These are phyloP conservation scores for Phrynocephalus versicolor DNA, from an alignment of 2,113 vertebrate species.

Conservation along the genomic window DNA sequence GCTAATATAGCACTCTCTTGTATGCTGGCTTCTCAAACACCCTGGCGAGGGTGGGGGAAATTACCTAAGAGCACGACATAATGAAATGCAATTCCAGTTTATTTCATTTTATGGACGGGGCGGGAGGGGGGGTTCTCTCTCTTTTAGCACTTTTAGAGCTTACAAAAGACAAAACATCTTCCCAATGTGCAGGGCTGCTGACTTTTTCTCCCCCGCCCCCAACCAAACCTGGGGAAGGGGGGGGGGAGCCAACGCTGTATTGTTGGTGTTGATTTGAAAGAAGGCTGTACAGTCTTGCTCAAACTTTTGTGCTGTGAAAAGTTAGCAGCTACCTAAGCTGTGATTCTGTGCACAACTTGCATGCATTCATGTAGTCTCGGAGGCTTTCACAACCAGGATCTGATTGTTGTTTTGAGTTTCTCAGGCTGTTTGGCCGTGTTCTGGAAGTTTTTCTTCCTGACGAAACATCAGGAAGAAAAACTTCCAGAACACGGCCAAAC, in stretches of 20 bases:
- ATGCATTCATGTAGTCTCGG: no score
- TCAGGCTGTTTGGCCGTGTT: no score
- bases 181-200: slow-evolving; percentile 52
- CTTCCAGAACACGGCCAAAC: no score
- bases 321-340: background rate
- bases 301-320: slow-evolving; percentile 44
- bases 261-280: slow-evolving; percentile 37
- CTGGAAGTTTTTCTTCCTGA: no score
- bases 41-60: slow-evolving; percentile 62
- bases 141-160: slow-evolving; percentile 69
- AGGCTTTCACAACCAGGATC: no score
- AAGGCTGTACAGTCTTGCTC: slow-evolving; percentile 38
- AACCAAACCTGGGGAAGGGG: background rate
- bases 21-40: slow-evolving; percentile 79
- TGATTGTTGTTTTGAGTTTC: no score
- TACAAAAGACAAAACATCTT: slow-evolving; percentile 64
- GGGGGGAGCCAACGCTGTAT: slow-evolving; percentile 49
- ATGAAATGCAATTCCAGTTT: slow-evolving; percentile 74
- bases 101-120: background rate
- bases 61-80: slow-evolving; percentile 77
- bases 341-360: no score
- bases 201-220: slow-evolving; percentile 21
- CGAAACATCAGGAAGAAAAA: no score
- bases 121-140: slow-evolving; percentile 28
- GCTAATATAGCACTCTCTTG: slow-evolving; percentile 80